Evolutionary conservation across 2,113 vertebrate genomes (phyloP).

Genomic region (Pipra filicauda): DNA sequence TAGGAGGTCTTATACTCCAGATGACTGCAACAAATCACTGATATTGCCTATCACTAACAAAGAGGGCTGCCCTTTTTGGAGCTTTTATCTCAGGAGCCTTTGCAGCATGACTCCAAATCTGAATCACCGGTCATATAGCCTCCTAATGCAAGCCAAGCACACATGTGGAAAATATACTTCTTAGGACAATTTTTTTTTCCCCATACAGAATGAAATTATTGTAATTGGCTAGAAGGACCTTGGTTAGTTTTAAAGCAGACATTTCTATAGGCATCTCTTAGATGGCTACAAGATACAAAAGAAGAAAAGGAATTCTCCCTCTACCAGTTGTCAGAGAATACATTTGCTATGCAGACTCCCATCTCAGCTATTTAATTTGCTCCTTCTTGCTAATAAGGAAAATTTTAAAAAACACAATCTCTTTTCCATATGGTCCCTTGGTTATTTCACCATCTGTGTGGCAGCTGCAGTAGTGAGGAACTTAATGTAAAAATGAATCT

Average conservation of each 20-base stretch:
- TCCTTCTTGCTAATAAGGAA: neutral
- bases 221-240: neutral
- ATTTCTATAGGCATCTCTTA: neutral
- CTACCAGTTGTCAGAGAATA: neutral
- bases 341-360: neutral
- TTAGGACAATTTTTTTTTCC: neutral
- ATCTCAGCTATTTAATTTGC: neutral
- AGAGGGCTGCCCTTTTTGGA: neutral
- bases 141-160: neutral
- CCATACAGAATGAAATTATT: neutral
- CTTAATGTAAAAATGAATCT: neutral
- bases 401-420: neutral
- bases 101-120: neutral
- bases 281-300: neutral
- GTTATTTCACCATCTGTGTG: neutral
- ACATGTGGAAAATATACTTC: neutral
- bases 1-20: neutral
- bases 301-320: neutral
- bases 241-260: neutral
- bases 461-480: neutral
- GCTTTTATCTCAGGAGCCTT: neutral
- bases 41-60: neutral
- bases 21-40: neutral
- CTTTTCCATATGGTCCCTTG: neutral
- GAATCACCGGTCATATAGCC: neutral